Evolutionary conservation across 2,113 vertebrate genomes (phyloP), one percentile per base, ranked within the genome.

Genomic region (Aegotheles bennettii): DNA sequence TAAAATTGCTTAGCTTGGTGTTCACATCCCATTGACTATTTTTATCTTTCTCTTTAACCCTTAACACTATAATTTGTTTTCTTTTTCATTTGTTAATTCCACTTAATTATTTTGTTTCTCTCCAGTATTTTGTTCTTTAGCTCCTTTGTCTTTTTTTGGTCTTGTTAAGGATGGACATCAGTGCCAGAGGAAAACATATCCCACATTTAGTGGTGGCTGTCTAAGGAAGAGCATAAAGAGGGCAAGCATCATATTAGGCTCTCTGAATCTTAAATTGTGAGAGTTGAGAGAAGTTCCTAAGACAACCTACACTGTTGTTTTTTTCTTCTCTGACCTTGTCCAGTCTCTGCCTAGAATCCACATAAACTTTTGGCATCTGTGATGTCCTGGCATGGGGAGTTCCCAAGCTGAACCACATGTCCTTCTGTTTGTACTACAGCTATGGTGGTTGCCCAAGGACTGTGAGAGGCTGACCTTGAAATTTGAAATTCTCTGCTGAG

Each of bases 81-180:
- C 10, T 69, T 82, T 68, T 7, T 5, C 53, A 45, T 50, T 67
- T 70, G 3, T 45, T 74, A 67, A 81, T 69, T 74, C 24, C 10
- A 16, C 9, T 35, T 78, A 18, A 42, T 33, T 4, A 29, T 24
- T 57, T 57, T 3, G 13, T 63, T 89, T 81, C 38, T 81, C 59
- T 67, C 31, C 9, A 42, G 21, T 14, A n/a, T 38, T 48, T 65
- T 76, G 16, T 24, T 33, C 43, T 85, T 80, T 15, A n/a, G 8
- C 9, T 16, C 3, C 13, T 57, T 69, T 18, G 3, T 3, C 11
- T 10, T 26, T 54, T 59, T 19, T 0, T 0, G 17, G 1, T 74
- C n/a, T 47, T 50, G 3, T 43, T 23, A 64, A 20, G 19, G 24
- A 64, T 28, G 7, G 8, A 42, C 51, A 53, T 31, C 24, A 16